phyloP scores from a whole-genome alignment of 2,888 invertebrate genomes.

The Leucophenga montana region DNA sequence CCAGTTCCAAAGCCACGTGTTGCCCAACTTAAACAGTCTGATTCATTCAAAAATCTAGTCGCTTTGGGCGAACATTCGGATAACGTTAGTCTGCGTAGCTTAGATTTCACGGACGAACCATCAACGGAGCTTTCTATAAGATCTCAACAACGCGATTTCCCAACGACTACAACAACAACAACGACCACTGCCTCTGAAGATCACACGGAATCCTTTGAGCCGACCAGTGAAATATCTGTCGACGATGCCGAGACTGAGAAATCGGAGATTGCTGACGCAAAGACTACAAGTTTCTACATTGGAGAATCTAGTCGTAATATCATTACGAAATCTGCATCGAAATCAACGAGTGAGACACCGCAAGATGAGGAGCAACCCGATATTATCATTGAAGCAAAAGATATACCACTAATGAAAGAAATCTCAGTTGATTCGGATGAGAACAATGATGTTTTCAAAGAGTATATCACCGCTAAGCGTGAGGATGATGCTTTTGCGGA shows the following conservation, averaged over 20 bases:
- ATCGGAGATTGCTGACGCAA: slow-evolving; percentile 50
- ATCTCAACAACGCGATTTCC: slow-evolving; percentile 56
- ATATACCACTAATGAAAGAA: slow-evolving; percentile 58
- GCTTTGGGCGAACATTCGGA: slow-evolving; percentile 65
- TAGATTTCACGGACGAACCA: slow-evolving; percentile 68
- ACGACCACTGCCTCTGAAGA: slow-evolving; percentile 65
- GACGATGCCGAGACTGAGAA: slow-evolving; percentile 62
- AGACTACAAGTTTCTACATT: slow-evolving; percentile 71
- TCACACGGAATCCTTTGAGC: slow-evolving; percentile 63
- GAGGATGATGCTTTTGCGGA: slow-evolving; percentile 50
- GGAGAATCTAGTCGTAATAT: slow-evolving; percentile 73
- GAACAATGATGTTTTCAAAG: slow-evolving; percentile 63
- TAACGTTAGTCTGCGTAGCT: slow-evolving; percentile 66
- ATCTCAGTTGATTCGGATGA: slow-evolving; percentile 64
- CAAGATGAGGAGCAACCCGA: slow-evolving; percentile 51
- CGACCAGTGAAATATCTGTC: slow-evolving; percentile 63
- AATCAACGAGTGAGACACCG: slow-evolving; percentile 48
- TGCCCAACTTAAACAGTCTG: slow-evolving; percentile 60
- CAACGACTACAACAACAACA: slow-evolving; percentile 50
- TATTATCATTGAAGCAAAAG: slow-evolving; percentile 55
- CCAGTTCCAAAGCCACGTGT: slow-evolving; percentile 71
- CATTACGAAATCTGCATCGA: slow-evolving; percentile 68
- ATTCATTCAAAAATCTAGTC: slow-evolving; percentile 62
- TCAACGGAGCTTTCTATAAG: slow-evolving; percentile 62
- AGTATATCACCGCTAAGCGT: slow-evolving; percentile 64